A percentile compares a stretch with the other conserved stretches of the same genome.
Evolutionary conservation across 2,113 vertebrate genomes (phyloP).

Genomic region (Gorsachius goisagi): DNA sequence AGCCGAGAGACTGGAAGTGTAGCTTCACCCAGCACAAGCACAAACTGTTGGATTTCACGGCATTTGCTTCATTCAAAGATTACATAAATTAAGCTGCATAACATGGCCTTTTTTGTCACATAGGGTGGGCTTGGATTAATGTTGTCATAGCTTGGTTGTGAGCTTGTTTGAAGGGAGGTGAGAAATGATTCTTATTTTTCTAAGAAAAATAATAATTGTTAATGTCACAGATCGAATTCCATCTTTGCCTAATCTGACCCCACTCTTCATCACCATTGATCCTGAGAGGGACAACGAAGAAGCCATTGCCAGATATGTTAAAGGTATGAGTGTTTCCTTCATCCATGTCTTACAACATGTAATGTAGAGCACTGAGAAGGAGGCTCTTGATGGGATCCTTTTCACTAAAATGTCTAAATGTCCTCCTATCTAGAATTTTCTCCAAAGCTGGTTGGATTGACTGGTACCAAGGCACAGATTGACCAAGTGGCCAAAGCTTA

Average conservation of each 20-base stretch:
- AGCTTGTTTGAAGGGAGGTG: not conserved
- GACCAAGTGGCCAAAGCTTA: conserved; percentile 86
- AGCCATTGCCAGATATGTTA: conserved; percentile 87
- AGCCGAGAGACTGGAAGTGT: not conserved
- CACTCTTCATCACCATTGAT: conserved; percentile 94
- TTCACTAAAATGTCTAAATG: not conserved
- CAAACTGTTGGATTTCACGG: accelerated
- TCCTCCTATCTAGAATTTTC: conserved; percentile 85
- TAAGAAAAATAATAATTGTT: not conserved
- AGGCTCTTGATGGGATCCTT: not conserved
- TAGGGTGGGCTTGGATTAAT: not conserved
- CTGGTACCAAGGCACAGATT: conserved; percentile 81
- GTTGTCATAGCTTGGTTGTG: not conserved
- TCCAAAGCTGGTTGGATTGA: conserved; percentile 91
- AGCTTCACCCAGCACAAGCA: not conserved
- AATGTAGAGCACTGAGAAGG: not conserved
- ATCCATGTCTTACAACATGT: not conserved
- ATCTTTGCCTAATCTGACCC: conserved; percentile 86
- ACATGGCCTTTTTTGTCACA: not conserved
- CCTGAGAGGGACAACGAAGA: conserved; percentile 88
- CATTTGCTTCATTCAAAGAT: not conserved
- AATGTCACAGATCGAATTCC: conserved; percentile 80
- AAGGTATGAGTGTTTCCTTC: conserved; percentile 77
- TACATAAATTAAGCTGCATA: not conserved
- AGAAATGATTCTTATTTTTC: not conserved